Percentiles rank a stretch among this genome's conserved stretches.
These are phyloP conservation scores for Sipha maydis DNA, from an alignment of 2,888 invertebrate genomes.

Conservation along the genomic window DNA sequence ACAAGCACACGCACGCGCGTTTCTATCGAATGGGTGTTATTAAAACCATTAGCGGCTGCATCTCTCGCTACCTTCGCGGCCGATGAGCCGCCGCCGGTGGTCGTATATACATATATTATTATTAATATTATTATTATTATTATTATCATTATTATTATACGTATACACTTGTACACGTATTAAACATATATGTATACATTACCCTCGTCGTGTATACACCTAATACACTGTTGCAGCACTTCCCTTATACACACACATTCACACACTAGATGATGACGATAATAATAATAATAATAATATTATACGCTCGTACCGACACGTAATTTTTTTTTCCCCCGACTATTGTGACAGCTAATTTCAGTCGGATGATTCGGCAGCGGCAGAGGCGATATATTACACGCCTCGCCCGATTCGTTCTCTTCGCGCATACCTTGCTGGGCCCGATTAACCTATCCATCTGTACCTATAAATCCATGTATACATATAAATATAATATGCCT, in stretches of 20 bases:
- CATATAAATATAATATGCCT: no score
- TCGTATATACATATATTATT: conserved; percentile 1
- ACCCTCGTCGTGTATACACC: not conserved
- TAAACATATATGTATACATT: not conserved
- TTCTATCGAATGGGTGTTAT: conserved; percentile 46
- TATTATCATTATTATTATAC: not conserved
- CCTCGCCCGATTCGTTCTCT: no score
- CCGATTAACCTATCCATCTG: no score
- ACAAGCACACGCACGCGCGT: conserved; percentile 9
- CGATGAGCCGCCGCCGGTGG: conserved; percentile 33
- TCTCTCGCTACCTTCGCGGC: not conserved
- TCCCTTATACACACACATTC: not conserved
- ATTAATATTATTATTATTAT: not conserved
- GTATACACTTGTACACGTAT: not conserved
- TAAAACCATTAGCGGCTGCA: conserved; percentile 59
- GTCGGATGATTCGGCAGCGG: conserved; percentile 9
- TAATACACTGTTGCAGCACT: not conserved
- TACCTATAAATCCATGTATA: no score
- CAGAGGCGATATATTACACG: not conserved
- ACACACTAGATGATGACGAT: not conserved
- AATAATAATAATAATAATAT: no score
- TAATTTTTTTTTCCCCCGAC: conserved; percentile 6
- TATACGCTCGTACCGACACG: conserved; percentile 14
- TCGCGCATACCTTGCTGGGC: no score
- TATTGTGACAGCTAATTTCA: conserved; percentile 47